A percentile compares a stretch with the other conserved stretches of the same genome.
Evolutionary conservation across 2,797 vertebrate species (phyloP).

Genomic region (Rhinoraja longicauda): DNA sequence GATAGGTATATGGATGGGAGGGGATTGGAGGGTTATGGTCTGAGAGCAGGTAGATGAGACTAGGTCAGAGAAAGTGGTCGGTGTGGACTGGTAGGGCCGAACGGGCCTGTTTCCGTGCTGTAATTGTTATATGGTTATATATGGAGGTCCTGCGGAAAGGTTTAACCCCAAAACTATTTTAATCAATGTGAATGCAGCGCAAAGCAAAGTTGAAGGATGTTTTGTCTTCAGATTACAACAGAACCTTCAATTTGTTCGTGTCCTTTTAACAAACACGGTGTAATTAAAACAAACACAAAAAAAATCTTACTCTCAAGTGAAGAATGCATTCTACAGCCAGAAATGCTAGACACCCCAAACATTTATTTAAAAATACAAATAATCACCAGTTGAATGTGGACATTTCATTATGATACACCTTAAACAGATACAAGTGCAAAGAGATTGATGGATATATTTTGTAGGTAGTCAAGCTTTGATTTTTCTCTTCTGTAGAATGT

Average conservation of each 20-base stretch:
- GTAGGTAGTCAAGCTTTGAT: background rate
- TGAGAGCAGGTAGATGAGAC: too few species aligned
- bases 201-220: background rate
- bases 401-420: background rate
- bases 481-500: background rate
- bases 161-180: background rate
- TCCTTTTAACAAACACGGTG: background rate
- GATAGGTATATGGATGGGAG: too few species aligned
- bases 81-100: too few species aligned
- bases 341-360: background rate
- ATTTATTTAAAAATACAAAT: slow-evolving; percentile 16
- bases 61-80: too few species aligned
- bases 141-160: too few species aligned
- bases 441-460: background rate
- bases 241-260: background rate
- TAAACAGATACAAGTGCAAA: slow-evolving; percentile 17
- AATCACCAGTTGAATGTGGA: background rate
- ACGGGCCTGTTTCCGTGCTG: too few species aligned
- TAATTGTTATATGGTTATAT: too few species aligned
- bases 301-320: background rate
- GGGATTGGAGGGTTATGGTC: too few species aligned
- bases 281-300: background rate
- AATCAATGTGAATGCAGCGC: background rate
- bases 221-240: background rate
- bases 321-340: background rate